A percentile compares a stretch with the other conserved stretches of the same genome.
Evolutionary conservation across 2,797 vertebrate species (phyloP).

Genomic region (Phataginus tricuspis): DNA sequence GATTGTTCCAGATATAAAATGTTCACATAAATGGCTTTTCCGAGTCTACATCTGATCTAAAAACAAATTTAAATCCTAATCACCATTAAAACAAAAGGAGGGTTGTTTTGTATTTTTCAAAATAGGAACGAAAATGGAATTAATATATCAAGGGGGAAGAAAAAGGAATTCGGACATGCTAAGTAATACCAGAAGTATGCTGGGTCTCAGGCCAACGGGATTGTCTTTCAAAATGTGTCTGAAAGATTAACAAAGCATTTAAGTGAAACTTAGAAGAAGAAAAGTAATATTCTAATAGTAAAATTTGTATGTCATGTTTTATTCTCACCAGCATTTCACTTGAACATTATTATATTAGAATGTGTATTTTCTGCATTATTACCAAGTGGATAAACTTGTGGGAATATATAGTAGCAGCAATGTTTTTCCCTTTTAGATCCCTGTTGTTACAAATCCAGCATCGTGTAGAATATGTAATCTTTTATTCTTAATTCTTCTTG

Average conservation of each 20-base stretch:
- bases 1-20: conserved; percentile 59
- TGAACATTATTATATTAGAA: background rate
- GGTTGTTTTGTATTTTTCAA: conserved; percentile 40
- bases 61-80: conserved; percentile 40
- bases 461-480: background rate
- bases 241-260: conserved; percentile 4
- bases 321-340: conserved; percentile 17
- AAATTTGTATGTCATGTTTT: background rate
- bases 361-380: background rate
- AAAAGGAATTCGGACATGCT: conserved; percentile 11
- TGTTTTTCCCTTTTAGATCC: background rate
- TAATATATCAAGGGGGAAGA: background rate
- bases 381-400: background rate
- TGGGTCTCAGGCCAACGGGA: background rate
- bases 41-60: conserved; percentile 9
- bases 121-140: conserved; percentile 21
- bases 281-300: conserved; percentile 13
- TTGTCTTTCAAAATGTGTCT: background rate
- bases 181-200: background rate
- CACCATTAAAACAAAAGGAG: conserved; percentile 35
- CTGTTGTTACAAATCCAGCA: background rate
- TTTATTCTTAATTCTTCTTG: background rate
- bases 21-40: conserved; percentile 41
- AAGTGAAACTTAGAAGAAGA: conserved; percentile 27
- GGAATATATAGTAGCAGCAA: background rate